Percentiles rank a stretch among this genome's conserved stretches.
Evolutionary conservation across 2,888 invertebrate genomes (phyloP).

Genomic region (Polydrusus tereticollis): DNA sequence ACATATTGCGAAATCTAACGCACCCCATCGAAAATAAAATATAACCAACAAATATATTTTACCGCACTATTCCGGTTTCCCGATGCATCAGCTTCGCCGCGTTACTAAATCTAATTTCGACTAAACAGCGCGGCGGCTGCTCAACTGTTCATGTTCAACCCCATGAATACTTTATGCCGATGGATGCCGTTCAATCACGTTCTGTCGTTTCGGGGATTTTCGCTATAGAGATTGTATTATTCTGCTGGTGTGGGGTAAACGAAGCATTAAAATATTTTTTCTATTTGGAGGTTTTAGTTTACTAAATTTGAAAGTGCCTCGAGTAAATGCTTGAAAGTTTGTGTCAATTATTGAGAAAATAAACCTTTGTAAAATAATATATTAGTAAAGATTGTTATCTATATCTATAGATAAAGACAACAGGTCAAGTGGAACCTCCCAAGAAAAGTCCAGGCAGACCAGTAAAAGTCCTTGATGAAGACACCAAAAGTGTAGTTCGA

Average conservation of each 20-base stretch:
- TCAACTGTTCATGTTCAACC: conserved; percentile 32
- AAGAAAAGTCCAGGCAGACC: no score
- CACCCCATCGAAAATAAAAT: neutral
- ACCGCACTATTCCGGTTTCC: conserved; percentile 1
- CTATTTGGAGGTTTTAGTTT: neutral
- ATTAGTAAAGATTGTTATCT: no score
- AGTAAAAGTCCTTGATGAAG: no score
- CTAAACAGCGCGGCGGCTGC: conserved; percentile 30
- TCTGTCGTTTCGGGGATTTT: conserved; percentile 32
- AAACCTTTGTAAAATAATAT: no score
- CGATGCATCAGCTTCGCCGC: conserved; percentile 16
- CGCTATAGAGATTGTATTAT: neutral
- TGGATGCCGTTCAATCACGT: conserved; percentile 38
- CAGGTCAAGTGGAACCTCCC: no score
- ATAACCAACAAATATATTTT: conserved; percentile 1
- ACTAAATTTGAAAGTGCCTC: no score
- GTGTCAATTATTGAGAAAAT: no score
- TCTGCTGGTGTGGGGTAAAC: no score
- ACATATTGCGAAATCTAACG: neutral
- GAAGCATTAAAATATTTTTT: neutral
- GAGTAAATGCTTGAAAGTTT: no score
- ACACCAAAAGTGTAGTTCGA: no score
- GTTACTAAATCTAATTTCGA: conserved; percentile 34
- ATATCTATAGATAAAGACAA: no score
- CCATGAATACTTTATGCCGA: conserved; percentile 41